Conservation (phyloP, 2,797 vertebrate species). For the Macropus fuliginosus region DNA sequence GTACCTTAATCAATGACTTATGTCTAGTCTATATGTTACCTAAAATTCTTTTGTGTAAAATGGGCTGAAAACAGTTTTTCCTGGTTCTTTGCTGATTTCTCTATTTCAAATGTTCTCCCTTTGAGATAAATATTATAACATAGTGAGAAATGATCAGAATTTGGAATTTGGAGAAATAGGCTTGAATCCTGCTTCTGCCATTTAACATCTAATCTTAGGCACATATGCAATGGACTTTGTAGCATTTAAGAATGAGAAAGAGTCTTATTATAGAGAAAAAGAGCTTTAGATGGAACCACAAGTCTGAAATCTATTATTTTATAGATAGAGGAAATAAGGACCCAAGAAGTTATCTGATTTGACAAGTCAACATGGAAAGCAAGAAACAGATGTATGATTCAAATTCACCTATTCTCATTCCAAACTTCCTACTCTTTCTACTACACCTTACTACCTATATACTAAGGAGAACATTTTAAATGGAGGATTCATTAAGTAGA, state of each 20-base stretch:
- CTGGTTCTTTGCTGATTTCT: not conserved
- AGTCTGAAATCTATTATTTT: not conserved
- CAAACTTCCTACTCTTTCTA: not conserved
- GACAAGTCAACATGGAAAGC: not conserved
- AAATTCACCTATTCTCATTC: not conserved
- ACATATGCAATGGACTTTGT: not conserved
- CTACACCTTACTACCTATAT: not conserved
- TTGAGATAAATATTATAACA: not conserved
- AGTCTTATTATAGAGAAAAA: not conserved
- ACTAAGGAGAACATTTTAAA: not conserved
- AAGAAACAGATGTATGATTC: not conserved
- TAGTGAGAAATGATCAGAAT: not conserved
- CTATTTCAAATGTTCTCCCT: not conserved
- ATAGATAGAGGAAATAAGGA: not conserved
- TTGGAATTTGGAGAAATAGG: not conserved
- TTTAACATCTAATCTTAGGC: not conserved
- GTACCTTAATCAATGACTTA: slow-evolving; percentile 28
- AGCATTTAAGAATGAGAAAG: not conserved
- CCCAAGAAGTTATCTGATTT: not conserved
- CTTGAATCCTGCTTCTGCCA: not conserved
- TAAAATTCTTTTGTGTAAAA: not conserved
- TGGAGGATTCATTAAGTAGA: not conserved
- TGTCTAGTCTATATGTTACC: not conserved
- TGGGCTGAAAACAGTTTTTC: not conserved
- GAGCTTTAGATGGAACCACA: not conserved